These are phyloP conservation scores for Dolichoris vasculosae DNA, from an alignment of 1,140 invertebrate genomes.

Conservation along the genomic window DNA sequence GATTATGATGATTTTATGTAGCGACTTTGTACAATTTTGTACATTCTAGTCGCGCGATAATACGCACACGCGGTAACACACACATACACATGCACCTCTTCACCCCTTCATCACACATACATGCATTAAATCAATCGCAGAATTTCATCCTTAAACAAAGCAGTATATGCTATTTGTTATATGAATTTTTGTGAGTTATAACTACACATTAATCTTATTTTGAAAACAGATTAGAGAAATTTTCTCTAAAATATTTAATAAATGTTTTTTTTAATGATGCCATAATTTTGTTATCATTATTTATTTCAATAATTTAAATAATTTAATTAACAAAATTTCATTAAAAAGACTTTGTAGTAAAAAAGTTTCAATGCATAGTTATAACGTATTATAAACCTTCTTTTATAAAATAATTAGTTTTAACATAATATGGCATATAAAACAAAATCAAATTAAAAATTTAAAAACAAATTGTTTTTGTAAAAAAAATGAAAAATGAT, in stretches of 20 bases:
- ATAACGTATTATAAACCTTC: not conserved
- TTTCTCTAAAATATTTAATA: slow-evolving; percentile 1
- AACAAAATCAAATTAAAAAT: not conserved
- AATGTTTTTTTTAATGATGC: slow-evolving; percentile 17
- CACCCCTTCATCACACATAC: slow-evolving; percentile 51
- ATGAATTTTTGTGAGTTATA: slow-evolving; percentile 27
- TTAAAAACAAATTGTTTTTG: not conserved
- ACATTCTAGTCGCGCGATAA: slow-evolving; percentile 69
- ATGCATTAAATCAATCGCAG: slow-evolving; percentile 53
- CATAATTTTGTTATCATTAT: slow-evolving; percentile 39
- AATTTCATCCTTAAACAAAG: slow-evolving; percentile 7
- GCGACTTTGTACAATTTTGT: slow-evolving; percentile 67
- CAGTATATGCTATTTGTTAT: slow-evolving; percentile 13
- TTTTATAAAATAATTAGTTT: slow-evolving; percentile 47
- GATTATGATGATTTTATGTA: slow-evolving; percentile 83
- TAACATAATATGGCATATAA: slow-evolving; percentile 39
- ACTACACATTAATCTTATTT: slow-evolving; percentile 28
- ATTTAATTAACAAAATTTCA: no score
- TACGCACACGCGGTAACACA: slow-evolving; percentile 13
- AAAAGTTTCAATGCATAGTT: not conserved
- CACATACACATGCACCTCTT: not conserved
- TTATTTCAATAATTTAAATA: slow-evolving; percentile 16
- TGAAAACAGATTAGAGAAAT: not conserved
- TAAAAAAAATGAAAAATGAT: not conserved
- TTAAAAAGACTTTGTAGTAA: no score